Conservation (phyloP, 2,888 invertebrate species). For the Drosophila acutilabella region DNA sequence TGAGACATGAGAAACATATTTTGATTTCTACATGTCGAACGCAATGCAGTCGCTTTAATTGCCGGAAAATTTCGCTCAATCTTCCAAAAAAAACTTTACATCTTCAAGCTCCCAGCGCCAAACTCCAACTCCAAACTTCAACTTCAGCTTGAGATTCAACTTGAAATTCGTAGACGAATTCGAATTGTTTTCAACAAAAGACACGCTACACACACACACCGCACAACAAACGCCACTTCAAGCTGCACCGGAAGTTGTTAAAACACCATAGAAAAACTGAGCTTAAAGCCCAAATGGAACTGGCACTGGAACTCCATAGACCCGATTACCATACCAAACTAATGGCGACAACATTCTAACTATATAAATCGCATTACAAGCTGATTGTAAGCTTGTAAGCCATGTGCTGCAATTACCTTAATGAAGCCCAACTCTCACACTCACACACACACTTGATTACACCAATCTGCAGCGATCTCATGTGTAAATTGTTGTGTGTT, state of each 20-base stretch:
- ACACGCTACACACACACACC: slow-evolving; percentile 61
- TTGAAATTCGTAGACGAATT: not conserved
- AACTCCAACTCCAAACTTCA: not conserved
- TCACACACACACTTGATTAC: slow-evolving; percentile 13
- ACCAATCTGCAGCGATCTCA: slow-evolving; percentile 17
- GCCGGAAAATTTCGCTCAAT: slow-evolving; percentile 71
- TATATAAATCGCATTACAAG: slow-evolving; percentile 5
- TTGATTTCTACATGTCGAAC: slow-evolving; percentile 63
- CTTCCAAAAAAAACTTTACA: slow-evolving; percentile 1
- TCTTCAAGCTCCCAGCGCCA: not conserved
- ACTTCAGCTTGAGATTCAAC: slow-evolving; percentile 1
- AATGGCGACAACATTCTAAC: slow-evolving; percentile 25
- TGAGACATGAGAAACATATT: slow-evolving; percentile 42
- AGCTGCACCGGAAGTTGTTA: slow-evolving; percentile 57
- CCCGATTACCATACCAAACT: slow-evolving; percentile 11
- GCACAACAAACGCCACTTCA: slow-evolving; percentile 29
- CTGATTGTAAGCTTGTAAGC: not conserved
- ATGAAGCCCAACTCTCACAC: slow-evolving; percentile 7
- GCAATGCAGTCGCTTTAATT: slow-evolving; percentile 66
- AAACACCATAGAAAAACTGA: slow-evolving; percentile 6
- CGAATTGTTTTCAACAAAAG: slow-evolving; percentile 43
- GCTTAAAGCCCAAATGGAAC: slow-evolving; percentile 10
- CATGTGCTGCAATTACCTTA: slow-evolving; percentile 17
- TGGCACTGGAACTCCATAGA: slow-evolving; percentile 1
- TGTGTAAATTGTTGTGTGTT: not conserved